These are phyloP conservation scores for Puntigrus tetrazona DNA, from an alignment of 2,113 vertebrate species.

Conservation along the genomic window DNA sequence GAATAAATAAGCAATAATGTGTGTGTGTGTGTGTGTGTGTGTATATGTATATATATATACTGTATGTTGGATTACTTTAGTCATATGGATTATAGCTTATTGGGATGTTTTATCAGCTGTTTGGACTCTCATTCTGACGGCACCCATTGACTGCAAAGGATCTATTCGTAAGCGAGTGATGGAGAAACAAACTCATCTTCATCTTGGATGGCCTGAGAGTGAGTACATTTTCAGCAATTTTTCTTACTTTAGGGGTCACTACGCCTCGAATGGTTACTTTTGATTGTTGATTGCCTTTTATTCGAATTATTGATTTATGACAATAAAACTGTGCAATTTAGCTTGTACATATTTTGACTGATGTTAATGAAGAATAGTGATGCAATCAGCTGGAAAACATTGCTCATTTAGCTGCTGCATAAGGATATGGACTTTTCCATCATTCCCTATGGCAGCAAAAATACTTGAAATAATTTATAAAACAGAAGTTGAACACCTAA, in stretches of 20 bases:
- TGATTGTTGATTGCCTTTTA: not conserved
- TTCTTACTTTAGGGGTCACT: not conserved
- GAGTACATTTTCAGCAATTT: not conserved
- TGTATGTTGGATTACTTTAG: no score
- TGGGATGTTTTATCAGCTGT: not conserved
- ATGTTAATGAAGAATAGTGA: not conserved
- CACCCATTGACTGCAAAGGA: not conserved
- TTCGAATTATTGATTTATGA: not conserved
- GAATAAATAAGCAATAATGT: no score
- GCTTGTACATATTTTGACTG: not conserved
- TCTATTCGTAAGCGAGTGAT: not conserved
- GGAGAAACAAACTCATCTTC: not conserved
- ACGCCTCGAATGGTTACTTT: not conserved
- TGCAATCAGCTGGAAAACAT: not conserved
- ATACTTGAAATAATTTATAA: not conserved
- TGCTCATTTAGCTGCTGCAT: not conserved
- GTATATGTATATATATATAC: no score
- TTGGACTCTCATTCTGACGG: not conserved
- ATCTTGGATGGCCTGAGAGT: not conserved
- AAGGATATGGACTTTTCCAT: not conserved
- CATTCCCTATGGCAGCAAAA: not conserved
- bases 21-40: no score
- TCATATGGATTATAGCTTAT: not conserved
- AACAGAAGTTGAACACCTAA: not conserved
- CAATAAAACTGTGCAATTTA: not conserved